A percentile compares a stretch with the other conserved stretches of the same genome.
These are phyloP conservation scores for Megaceryle torquata DNA, from an alignment of 2,113 vertebrate genomes.

Conservation along the genomic window DNA sequence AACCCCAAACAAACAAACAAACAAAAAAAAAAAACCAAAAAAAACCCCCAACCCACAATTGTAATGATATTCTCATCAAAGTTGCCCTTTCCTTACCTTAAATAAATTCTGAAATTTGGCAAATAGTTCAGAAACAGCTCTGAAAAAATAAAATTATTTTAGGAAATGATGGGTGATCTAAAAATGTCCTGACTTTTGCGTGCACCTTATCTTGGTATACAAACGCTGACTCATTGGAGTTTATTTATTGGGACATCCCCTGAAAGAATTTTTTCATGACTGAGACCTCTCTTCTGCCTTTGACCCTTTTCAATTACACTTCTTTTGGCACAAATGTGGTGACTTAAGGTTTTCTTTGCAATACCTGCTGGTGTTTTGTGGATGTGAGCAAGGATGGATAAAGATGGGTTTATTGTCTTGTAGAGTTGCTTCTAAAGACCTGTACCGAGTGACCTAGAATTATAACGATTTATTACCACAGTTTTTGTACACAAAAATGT, in stretches of 20 bases:
- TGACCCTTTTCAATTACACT: neutral
- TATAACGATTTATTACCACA: neutral
- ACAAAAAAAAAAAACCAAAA: neutral
- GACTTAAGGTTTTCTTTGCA: neutral
- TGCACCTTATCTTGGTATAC: neutral
- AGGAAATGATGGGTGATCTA: neutral
- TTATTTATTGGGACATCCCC: neutral
- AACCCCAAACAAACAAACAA: too few relatives aligned
- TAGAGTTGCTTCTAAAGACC: neutral
- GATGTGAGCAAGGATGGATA: neutral
- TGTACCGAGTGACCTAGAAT: neutral
- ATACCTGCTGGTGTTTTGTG: neutral
- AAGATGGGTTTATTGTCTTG: neutral
- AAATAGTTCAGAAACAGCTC: neutral
- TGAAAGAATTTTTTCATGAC: neutral
- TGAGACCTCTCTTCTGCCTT: neutral
- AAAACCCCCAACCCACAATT: rapidly evolving
- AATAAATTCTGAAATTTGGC: neutral
- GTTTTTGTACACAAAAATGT: neutral
- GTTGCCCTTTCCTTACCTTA: neutral
- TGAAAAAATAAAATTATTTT: neutral
- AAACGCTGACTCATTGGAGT: neutral
- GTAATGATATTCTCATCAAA: neutral
- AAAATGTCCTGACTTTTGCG: neutral
- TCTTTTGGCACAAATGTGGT: neutral